phyloP scores from a whole-genome alignment of 2,113 vertebrate genomes.

The Oreochromis spilurus region DNA sequence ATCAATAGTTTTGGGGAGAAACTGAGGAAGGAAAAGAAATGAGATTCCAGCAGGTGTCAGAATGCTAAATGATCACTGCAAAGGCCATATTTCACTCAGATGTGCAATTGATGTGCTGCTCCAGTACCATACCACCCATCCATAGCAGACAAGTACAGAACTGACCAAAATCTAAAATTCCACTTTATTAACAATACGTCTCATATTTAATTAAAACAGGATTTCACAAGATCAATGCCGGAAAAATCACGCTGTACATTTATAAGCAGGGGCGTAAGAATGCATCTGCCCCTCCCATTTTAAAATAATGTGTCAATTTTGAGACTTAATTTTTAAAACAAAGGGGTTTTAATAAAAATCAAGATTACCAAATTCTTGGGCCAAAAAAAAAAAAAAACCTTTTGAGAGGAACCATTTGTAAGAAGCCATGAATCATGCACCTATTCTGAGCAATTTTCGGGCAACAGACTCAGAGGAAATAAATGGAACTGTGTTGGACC shows the following conservation, averaged over 20 bases:
- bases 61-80: not conserved
- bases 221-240: not conserved
- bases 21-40: slow-evolving; percentile 2
- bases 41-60: not conserved
- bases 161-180: not conserved
- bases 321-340: not conserved
- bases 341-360: not conserved
- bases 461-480: not conserved
- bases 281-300: not conserved
- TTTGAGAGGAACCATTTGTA: not conserved
- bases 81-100: not conserved
- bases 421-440: not conserved
- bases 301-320: not conserved
- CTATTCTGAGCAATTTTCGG: not conserved
- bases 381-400: not conserved
- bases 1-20: slow-evolving; percentile 29
- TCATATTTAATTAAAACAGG: not conserved
- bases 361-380: not conserved
- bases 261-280: not conserved
- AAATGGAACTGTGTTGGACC: not conserved
- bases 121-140: not conserved
- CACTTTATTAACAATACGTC: not conserved
- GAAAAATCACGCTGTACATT: not conserved
- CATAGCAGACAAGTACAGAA: not conserved
- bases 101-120: not conserved